These are phyloP conservation scores for Parthenolecanium corni DNA, from an alignment of 2,888 invertebrate genomes.

Conservation along the genomic window DNA sequence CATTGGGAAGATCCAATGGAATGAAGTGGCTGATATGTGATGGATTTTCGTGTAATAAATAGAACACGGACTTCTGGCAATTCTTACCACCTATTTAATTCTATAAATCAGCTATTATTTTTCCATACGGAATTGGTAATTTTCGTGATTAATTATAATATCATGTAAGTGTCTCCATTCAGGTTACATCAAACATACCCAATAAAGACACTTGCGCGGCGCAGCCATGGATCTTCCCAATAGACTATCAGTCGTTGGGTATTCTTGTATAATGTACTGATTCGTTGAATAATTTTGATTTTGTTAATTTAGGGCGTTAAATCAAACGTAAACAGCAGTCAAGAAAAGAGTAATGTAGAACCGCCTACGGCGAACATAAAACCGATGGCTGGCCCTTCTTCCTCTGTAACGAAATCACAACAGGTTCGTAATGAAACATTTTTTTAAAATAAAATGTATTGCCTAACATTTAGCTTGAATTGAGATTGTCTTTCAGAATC, in stretches of 20 bases:
- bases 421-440: conserved; percentile 31
- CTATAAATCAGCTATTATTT: not conserved
- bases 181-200: too few relatives aligned
- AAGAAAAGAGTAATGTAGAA: conserved; percentile 46
- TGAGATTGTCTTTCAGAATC: conserved; percentile 32
- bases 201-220: too few relatives aligned
- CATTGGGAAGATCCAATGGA: too few relatives aligned
- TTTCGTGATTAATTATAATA: too few relatives aligned
- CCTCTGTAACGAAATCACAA: conserved; percentile 35
- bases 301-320: conserved; percentile 44
- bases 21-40: not conserved
- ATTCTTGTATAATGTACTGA: not conserved
- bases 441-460: conserved; percentile 2
- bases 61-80: too few relatives aligned
- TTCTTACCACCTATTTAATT: too few relatives aligned
- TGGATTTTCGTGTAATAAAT: not conserved
- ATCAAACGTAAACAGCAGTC: conserved; percentile 54
- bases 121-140: not conserved
- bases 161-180: too few relatives aligned
- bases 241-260: not conserved
- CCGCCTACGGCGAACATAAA: conserved; percentile 84
- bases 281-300: not conserved
- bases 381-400: conserved; percentile 67
- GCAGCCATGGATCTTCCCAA: too few relatives aligned
- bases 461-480: conserved; percentile 5